These are phyloP conservation scores for Lepetodrilus schrolli DNA, from an alignment of 2,888 invertebrate genomes.

Conservation along the genomic window DNA sequence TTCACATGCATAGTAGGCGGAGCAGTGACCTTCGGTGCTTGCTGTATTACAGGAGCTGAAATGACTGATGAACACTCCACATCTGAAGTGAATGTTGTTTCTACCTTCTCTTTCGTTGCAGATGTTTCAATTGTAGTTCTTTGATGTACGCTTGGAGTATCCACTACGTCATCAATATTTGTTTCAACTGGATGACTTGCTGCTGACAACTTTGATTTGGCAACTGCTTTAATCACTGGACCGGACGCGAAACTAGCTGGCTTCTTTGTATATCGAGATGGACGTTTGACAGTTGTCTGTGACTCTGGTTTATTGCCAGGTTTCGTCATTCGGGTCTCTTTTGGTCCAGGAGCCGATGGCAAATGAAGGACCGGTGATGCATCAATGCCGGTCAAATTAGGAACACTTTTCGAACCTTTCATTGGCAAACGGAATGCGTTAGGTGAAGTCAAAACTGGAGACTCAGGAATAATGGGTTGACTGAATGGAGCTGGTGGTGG, in stretches of 20 bases:
- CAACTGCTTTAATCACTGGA: not conserved
- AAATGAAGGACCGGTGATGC: not conserved
- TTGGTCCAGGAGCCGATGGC: not conserved
- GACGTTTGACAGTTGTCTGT: not conserved
- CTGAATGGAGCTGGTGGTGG: not conserved
- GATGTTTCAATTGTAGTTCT: not conserved
- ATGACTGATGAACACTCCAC: not conserved
- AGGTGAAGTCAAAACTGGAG: conserved; percentile 1
- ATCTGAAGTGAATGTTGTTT: not conserved
- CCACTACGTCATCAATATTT: not conserved
- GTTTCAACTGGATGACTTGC: not conserved
- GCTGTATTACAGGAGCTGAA: not conserved
- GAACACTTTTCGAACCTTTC: conserved; percentile 9
- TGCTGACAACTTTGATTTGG: not conserved
- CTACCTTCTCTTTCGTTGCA: not conserved
- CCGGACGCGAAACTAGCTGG: not conserved
- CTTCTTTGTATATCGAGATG: conserved; percentile 4
- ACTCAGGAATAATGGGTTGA: not conserved
- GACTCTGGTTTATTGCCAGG: not conserved
- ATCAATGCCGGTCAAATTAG: not conserved
- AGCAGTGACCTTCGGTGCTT: not conserved
- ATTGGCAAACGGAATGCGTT: not conserved
- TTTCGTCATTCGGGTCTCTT: not conserved
- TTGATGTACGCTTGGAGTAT: no score
- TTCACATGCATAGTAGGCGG: not conserved